Conservation (phyloP, 2,113 vertebrate species). For the Actinemys pallida region DNA sequence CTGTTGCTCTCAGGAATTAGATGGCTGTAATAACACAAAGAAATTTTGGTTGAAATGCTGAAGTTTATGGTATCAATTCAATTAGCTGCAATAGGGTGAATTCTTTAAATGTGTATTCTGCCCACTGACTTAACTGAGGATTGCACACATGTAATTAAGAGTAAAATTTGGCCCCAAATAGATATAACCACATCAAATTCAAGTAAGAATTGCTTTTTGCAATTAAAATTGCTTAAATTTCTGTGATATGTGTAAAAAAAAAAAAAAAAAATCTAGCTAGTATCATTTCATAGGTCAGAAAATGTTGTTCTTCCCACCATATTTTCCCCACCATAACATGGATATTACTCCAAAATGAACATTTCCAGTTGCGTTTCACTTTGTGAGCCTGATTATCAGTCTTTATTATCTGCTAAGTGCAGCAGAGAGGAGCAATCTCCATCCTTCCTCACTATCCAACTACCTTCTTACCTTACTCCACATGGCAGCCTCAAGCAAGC, state of each 20-base stretch:
- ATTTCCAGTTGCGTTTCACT: neutral
- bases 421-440: neutral
- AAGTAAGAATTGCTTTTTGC: neutral
- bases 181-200: neutral
- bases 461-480: fast-evolving
- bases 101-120: neutral
- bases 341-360: neutral
- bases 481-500: neutral
- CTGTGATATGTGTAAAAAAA: neutral
- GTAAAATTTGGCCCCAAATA: neutral
- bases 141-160: neutral
- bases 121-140: neutral
- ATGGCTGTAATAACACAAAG: neutral
- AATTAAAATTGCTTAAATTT: fast-evolving
- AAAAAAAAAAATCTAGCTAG: neutral
- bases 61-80: fast-evolving
- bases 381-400: neutral
- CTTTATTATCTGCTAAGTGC: fast-evolving
- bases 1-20: neutral
- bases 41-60: neutral
- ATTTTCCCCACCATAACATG: neutral
- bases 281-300: neutral
- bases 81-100: neutral
- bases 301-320: neutral
- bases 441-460: neutral